Conservation (phyloP, 2,888 invertebrate species). For the Pammene fasciana region DNA sequence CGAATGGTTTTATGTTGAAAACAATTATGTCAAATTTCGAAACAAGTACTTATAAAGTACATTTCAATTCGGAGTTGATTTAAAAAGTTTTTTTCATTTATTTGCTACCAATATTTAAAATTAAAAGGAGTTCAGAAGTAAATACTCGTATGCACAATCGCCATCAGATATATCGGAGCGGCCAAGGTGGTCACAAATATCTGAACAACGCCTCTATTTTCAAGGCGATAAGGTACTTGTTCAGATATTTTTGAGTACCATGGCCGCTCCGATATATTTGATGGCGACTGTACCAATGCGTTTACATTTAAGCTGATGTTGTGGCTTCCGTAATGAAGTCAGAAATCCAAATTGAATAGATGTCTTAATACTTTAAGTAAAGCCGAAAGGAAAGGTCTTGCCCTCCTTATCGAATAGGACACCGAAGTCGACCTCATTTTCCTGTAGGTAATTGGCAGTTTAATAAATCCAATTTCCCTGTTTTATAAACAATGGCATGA, state of each 20-base stretch:
- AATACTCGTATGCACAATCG: too few relatives aligned
- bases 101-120: conserved; percentile 3
- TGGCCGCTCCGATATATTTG: too few relatives aligned
- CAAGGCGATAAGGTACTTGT: too few relatives aligned
- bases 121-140: neutral
- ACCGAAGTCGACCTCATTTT: conserved; percentile 16
- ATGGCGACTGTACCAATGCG: too few relatives aligned
- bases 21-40: conserved; percentile 56
- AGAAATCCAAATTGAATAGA: conserved; percentile 9
- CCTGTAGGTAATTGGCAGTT: conserved; percentile 14
- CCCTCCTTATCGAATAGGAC: neutral
- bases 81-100: neutral
- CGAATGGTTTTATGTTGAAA: conserved; percentile 62
- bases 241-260: too few relatives aligned
- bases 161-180: too few relatives aligned
- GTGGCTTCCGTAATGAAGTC: conserved; percentile 2
- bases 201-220: too few relatives aligned
- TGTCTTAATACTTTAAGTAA: conserved; percentile 3
- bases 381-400: neutral
- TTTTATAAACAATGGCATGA: conserved; percentile 25
- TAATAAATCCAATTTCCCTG: conserved; percentile 23
- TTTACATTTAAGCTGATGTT: neutral
- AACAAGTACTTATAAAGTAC: conserved; percentile 45
- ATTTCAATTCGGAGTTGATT: conserved; percentile 17
- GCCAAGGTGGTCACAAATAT: too few relatives aligned